phyloP scores from a whole-genome alignment of 2,888 invertebrate genomes.

The Xestia c-nigrum region DNA sequence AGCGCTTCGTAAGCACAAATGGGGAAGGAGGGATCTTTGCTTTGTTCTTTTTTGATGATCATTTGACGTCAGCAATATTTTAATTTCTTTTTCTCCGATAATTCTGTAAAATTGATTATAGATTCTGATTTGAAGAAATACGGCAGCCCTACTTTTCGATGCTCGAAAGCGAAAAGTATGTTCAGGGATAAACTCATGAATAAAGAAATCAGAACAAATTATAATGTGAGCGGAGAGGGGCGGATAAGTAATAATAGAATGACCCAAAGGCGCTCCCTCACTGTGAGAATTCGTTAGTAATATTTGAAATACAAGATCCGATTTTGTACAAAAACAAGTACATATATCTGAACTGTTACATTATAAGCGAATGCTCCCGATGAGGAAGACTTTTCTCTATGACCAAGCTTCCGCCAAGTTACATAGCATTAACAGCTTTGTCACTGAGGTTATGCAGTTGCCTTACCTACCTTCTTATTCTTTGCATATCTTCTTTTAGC shows the following conservation, averaged over 20 bases:
- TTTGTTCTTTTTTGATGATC: background rate
- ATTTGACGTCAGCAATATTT: background rate
- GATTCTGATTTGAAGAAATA: background rate
- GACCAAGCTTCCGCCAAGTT: background rate
- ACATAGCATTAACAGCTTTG: background rate
- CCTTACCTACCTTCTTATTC: background rate
- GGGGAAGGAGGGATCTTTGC: too few relatives aligned
- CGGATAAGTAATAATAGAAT: background rate
- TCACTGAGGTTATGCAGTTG: background rate
- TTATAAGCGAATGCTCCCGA: background rate
- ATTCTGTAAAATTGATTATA: background rate
- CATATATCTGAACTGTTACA: background rate
- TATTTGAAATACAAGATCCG: background rate
- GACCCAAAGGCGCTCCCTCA: background rate
- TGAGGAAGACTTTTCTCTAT: background rate
- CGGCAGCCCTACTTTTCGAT: background rate
- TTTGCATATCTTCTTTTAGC: background rate
- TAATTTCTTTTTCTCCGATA: background rate
- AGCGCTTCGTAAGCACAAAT: background rate
- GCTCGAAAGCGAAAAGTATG: background rate
- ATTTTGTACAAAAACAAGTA: background rate
- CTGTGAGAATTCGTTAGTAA: background rate
- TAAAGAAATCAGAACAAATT: background rate
- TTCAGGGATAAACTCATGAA: background rate
- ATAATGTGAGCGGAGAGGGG: background rate